These are phyloP conservation scores for Gymnoscelis rufifasciata DNA, from an alignment of 2,888 invertebrate species.

Conservation along the genomic window DNA sequence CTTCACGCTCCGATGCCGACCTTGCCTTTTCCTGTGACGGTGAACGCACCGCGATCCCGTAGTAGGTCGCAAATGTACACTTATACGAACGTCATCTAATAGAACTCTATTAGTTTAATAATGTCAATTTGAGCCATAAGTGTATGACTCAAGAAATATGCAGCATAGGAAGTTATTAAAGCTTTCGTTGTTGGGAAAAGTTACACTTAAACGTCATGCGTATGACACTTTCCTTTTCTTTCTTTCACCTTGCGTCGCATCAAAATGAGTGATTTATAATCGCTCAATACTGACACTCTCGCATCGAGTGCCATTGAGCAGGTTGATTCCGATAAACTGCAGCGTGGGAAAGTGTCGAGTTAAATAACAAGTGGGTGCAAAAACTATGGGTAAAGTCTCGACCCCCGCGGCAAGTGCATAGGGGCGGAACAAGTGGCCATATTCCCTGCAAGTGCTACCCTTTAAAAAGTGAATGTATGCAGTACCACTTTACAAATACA, in stretches of 20 bases:
- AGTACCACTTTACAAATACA: slow-evolving; percentile 3
- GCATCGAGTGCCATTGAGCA: slow-evolving; percentile 38
- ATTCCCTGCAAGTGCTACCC: slow-evolving; percentile 32
- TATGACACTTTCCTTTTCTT: slow-evolving; percentile 9
- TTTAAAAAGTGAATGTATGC: slow-evolving; percentile 15
- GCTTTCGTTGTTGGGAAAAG: not conserved
- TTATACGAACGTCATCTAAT: not conserved
- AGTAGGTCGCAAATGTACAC: slow-evolving; percentile 26
- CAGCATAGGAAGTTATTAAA: not conserved
- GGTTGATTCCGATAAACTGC: slow-evolving; percentile 48
- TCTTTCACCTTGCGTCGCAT: slow-evolving; percentile 4
- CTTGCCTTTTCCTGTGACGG: slow-evolving; percentile 69
- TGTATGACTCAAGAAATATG: not conserved
- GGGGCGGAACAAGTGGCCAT: slow-evolving; percentile 72
- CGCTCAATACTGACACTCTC: slow-evolving; percentile 15
- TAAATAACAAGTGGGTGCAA: slow-evolving; percentile 65
- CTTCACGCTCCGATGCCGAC: slow-evolving; percentile 73
- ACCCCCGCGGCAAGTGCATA: slow-evolving; percentile 71
- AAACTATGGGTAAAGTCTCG: slow-evolving; percentile 58
- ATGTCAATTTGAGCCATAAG: not conserved
- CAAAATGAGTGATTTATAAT: slow-evolving; percentile 11
- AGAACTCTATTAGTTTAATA: not conserved
- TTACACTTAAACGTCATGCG: not conserved
- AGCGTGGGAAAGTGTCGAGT: slow-evolving; percentile 64
- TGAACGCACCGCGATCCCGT: slow-evolving; percentile 39